These are phyloP conservation scores for Eospalax fontanierii DNA, from an alignment of 2,797 vertebrate genomes.

Conservation along the genomic window DNA sequence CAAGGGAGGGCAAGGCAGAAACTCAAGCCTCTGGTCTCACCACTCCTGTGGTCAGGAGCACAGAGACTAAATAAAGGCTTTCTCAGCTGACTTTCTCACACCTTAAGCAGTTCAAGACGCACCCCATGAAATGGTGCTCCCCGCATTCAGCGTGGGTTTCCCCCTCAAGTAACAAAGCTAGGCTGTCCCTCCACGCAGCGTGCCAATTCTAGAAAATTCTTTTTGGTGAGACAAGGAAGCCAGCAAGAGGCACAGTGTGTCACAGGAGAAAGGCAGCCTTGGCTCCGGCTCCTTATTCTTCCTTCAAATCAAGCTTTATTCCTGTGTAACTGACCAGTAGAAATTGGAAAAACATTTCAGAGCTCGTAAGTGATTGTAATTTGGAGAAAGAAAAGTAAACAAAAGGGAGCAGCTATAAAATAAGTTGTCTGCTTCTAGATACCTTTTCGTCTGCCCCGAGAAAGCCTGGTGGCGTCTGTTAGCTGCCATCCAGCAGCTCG, in stretches of 20 bases:
- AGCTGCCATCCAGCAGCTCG: constrained; percentile 70
- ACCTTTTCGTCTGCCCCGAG: constrained; percentile 2
- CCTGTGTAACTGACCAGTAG: constrained; percentile 63
- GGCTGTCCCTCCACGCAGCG: not conserved
- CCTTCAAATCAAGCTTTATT: constrained; percentile 73
- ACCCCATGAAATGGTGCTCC: not conserved
- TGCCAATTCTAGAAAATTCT: not conserved
- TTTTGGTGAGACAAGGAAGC: not conserved
- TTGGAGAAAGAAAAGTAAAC: constrained; percentile 60
- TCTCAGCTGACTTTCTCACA: not conserved
- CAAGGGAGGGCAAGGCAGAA: not conserved
- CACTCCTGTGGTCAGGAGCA: not conserved
- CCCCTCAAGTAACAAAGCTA: not conserved
- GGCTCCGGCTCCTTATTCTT: constrained; percentile 58
- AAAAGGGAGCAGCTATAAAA: constrained; percentile 26
- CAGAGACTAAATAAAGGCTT: not conserved
- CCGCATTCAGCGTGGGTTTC: not conserved
- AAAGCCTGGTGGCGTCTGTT: constrained; percentile 68
- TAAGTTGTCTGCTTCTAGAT: constrained; percentile 62
- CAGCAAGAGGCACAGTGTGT: not conserved
- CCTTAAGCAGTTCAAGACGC: not conserved
- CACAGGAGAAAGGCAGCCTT: constrained; percentile 59
- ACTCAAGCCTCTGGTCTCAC: not conserved
- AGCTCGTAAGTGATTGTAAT: constrained; percentile 45
- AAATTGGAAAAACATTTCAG: constrained; percentile 73